Evolutionary conservation across 2,113 vertebrate species (phyloP), one percentile per base, ranked within the genome.

Genomic region (Sylvietta virens): DNA sequence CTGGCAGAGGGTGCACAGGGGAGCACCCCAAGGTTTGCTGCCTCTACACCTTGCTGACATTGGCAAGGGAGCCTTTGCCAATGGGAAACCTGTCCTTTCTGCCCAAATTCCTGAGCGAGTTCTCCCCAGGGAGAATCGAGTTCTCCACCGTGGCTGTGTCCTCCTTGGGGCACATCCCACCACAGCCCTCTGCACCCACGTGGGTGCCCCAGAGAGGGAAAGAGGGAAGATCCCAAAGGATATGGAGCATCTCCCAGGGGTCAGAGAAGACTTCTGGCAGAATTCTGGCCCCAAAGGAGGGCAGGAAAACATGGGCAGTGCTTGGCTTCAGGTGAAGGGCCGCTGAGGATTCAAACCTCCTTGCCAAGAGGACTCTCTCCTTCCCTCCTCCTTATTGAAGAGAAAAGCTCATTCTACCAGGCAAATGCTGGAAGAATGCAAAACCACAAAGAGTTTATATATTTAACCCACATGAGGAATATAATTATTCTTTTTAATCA

Each of bases 401-500:
- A 91, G 61, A 84, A 95, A 89, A 78, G 24, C 80, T 85, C 6
- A 0, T 76, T 95, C 79, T 61, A 53, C 44, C 57, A 86, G 76
- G 79, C 86, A 77, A 94, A 90, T 73, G 91, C 80, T 81, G 66
- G 65, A 84, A 96, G 91, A 96, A 97, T 96, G 88, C 93, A 90
- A 95, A 95, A 62, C 92, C 81, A 72, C 65, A 40, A 90, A 85
- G 92, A 91, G 74, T 97, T 96, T 97, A 95, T 96, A 96, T 96
- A 97, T 96, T 97, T 97, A 96, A 97, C 92, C 79, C 92, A 92
- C 82, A 78, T 27, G 61, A 95, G 91, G 93, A 97, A 97, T 96
- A 95, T 95, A 97, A 97, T 97, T 97, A 97, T 95, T 97, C 96
- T 94, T 96, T 97, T 97, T 97, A 97, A 97, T 97, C 97, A 97